Conservation (phyloP, 1,140 invertebrate genomes). For the Tribolium madens region DNA sequence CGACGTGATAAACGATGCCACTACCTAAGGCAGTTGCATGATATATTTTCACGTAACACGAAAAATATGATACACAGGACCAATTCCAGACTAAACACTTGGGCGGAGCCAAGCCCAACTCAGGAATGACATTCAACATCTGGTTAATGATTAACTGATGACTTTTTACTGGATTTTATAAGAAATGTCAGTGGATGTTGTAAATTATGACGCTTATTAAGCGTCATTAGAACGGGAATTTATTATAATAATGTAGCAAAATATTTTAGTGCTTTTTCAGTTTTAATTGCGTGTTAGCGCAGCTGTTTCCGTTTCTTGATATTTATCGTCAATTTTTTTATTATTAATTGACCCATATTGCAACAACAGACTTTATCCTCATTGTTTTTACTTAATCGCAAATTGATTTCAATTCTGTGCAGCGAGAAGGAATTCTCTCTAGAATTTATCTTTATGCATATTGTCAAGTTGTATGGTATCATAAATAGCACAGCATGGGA, state of each 20-base stretch:
- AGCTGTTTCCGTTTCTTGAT: conserved; percentile 22
- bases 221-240: conserved; percentile 8
- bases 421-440: background rate
- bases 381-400: background rate
- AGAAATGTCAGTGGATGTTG: background rate
- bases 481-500: background rate
- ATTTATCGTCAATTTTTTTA: background rate
- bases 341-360: background rate
- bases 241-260: conserved; percentile 31
- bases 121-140: background rate
- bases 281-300: conserved; percentile 25
- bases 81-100: conserved; percentile 31
- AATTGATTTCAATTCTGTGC: background rate
- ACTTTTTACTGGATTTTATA: background rate
- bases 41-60: conserved; percentile 26
- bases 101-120: background rate
- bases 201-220: conserved; percentile 25
- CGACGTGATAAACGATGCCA: conserved; percentile 27
- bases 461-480: background rate
- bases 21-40: conserved; percentile 35
- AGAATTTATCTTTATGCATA: background rate
- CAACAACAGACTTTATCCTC: no score
- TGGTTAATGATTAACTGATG: conserved; percentile 10
- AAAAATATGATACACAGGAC: conserved; percentile 31
- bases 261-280: conserved; percentile 20